Conservation (phyloP, 1,140 invertebrate species). For the Drosophila athabasca region DNA sequence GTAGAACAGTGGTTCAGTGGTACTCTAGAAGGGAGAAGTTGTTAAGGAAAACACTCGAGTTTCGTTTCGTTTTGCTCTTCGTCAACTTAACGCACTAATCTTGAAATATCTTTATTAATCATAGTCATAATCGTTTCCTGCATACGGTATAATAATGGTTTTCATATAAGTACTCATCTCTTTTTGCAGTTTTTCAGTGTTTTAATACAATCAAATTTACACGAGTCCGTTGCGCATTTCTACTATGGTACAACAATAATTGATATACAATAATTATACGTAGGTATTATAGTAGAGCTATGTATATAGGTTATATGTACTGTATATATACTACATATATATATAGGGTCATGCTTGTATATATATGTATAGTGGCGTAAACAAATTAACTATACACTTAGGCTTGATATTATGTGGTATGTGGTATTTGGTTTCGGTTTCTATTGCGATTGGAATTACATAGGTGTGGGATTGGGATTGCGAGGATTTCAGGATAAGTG, state of each 20-base stretch:
- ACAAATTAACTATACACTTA: slow-evolving; percentile 63
- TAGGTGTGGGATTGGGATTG: slow-evolving; percentile 30
- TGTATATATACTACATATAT: slow-evolving; percentile 28
- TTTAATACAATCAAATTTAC: slow-evolving; percentile 81
- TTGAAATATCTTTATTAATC: slow-evolving; percentile 76
- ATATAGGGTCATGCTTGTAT: slow-evolving; percentile 29
- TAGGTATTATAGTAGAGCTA: slow-evolving; percentile 48
- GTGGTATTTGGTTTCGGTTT: slow-evolving; percentile 45
- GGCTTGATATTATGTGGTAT: slow-evolving; percentile 32
- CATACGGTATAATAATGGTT: slow-evolving; percentile 73
- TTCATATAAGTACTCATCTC: slow-evolving; percentile 65
- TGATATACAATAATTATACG: slow-evolving; percentile 66
- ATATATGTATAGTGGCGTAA: slow-evolving; percentile 55
- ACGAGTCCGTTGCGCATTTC: slow-evolving; percentile 54
- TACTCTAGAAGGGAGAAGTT: no score
- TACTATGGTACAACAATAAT: slow-evolving; percentile 70
- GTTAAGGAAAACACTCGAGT: slow-evolving; percentile 18
- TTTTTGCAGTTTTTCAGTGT: slow-evolving; percentile 34
- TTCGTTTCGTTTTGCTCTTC: slow-evolving; percentile 56
- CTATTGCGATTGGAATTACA: slow-evolving; percentile 41
- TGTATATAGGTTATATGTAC: slow-evolving; percentile 26
- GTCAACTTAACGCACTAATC: slow-evolving; percentile 78
- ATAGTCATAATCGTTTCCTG: slow-evolving; percentile 75
- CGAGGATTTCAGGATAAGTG: slow-evolving; percentile 49
- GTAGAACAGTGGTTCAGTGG: neutral